phyloP scores from a whole-genome alignment of 2,888 invertebrate genomes.

The Nomada ferruginata region DNA sequence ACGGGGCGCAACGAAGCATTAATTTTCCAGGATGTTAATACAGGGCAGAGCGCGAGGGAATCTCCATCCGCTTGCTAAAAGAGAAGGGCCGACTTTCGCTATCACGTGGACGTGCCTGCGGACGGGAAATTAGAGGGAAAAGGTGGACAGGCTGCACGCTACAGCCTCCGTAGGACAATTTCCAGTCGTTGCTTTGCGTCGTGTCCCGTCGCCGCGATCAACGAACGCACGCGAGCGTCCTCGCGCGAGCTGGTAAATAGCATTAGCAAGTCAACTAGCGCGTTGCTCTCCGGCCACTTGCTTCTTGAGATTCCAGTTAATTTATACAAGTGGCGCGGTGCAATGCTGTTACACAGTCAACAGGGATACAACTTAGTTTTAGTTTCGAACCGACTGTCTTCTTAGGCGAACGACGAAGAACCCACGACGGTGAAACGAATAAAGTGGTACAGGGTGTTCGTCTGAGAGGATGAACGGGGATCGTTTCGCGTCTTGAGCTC shows the following conservation, averaged over 20 bases:
- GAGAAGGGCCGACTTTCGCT: slow-evolving; percentile 38
- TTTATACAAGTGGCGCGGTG: slow-evolving; percentile 82
- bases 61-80: slow-evolving; percentile 12
- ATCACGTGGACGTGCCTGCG: slow-evolving; percentile 34
- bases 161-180: slow-evolving; percentile 64
- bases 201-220: slow-evolving; percentile 69
- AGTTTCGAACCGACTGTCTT: slow-evolving; percentile 75
- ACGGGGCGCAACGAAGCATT: slow-evolving; percentile 52
- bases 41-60: slow-evolving; percentile 21
- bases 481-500: slow-evolving; percentile 16
- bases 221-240: not conserved
- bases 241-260: slow-evolving; percentile 77
- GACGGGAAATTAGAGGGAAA: slow-evolving; percentile 44
- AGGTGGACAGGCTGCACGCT: not conserved
- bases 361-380: slow-evolving; percentile 72
- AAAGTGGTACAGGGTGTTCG: not conserved
- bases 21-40: slow-evolving; percentile 61
- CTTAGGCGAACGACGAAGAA: slow-evolving; percentile 41
- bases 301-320: slow-evolving; percentile 83
- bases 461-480: not conserved
- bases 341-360: slow-evolving; percentile 80
- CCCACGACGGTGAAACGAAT: not conserved
- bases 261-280: slow-evolving; percentile 83
- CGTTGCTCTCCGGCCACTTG: slow-evolving; percentile 79
- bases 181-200: slow-evolving; percentile 45